Conservation (phyloP, 30 jellyfish, hydroid and myxozoan genomes). For the Aurelia sp. region DNA sequence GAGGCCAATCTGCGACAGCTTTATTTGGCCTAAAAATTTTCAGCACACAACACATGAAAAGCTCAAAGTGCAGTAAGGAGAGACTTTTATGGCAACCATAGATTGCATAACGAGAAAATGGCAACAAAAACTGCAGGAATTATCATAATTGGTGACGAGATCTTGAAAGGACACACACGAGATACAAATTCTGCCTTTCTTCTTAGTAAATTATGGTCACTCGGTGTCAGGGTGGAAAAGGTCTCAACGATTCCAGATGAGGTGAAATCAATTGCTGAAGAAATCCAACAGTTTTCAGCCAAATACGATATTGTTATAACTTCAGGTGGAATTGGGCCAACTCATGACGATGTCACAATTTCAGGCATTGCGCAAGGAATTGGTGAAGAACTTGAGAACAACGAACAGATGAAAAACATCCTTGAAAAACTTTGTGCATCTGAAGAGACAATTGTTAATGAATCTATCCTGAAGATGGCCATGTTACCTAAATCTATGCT, state of each 20-base stretch:
- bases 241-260: constrained; percentile 77
- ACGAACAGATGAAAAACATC: constrained; percentile 39
- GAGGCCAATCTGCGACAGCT: no score
- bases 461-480: constrained; percentile 71
- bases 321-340: constrained; percentile 98
- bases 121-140: constrained; percentile 87
- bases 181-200: constrained; percentile 93
- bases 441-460: constrained; percentile 23
- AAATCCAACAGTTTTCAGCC: constrained; percentile 63
- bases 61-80: no score
- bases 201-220: constrained; percentile 80
- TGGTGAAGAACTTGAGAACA: constrained; percentile 66
- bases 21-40: no score
- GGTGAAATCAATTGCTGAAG: constrained; percentile 68
- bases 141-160: constrained; percentile 92
- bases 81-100: no score
- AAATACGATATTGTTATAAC: constrained; percentile 72
- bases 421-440: constrained; percentile 25
- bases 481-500: constrained; percentile 78
- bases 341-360: constrained; percentile 95
- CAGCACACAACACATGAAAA: no score
- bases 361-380: constrained; percentile 87
- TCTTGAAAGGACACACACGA: constrained; percentile 92
- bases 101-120: not conserved
- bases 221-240: constrained; percentile 81